Evolutionary conservation across 2,113 vertebrate genomes (phyloP).

Genomic region (Paradoxurus hermaphroditus): DNA sequence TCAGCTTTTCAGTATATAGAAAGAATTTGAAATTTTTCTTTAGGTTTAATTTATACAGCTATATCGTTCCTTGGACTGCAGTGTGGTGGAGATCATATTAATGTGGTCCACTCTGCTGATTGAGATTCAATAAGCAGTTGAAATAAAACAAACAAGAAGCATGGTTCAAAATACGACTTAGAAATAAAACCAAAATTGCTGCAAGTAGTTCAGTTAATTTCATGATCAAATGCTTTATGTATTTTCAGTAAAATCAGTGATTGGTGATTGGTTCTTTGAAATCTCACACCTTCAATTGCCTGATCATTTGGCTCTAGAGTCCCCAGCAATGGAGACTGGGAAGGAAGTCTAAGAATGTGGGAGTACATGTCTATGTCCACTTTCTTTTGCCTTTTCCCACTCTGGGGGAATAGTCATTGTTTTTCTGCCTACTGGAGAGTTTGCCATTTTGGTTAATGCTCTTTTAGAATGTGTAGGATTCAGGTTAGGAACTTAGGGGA

Average conservation of each 20-base stretch:
- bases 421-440: neutral
- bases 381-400: neutral
- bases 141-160: neutral
- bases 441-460: neutral
- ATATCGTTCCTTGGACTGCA: neutral
- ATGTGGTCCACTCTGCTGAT: neutral
- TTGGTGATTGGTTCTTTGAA: neutral
- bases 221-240: neutral
- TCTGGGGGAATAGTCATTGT: neutral
- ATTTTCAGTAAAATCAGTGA: neutral
- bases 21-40: slow-evolving; percentile 49
- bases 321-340: neutral
- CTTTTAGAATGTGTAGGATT: neutral
- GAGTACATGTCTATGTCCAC: accelerated
- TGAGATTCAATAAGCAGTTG: neutral
- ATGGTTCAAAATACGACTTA: neutral
- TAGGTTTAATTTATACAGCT: slow-evolving; percentile 38
- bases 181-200: neutral
- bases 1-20: neutral
- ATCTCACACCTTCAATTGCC: accelerated
- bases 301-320: neutral
- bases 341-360: neutral
- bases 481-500: neutral
- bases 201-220: neutral
- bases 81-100: slow-evolving; percentile 35